Evolutionary conservation across 2,888 invertebrate genomes (phyloP).

Genomic region (Dione vanillae): DNA sequence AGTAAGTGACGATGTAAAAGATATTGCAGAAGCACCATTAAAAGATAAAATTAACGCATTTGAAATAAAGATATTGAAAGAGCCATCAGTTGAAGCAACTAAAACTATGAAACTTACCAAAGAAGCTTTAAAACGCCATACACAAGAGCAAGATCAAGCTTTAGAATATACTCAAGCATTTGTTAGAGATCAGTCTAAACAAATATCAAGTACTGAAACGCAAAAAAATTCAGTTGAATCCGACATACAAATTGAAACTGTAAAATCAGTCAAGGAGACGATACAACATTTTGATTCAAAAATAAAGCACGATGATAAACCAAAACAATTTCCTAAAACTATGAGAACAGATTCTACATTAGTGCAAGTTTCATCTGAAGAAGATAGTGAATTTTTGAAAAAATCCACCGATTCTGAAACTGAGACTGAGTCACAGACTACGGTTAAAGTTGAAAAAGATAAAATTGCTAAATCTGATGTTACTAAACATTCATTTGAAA

Average conservation of each 20-base stretch:
- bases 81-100: conserved; percentile 70
- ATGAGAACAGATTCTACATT: conserved; percentile 81
- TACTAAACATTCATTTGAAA: conserved; percentile 58
- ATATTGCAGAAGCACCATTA: conserved; percentile 78
- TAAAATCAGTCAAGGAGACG: conserved; percentile 78
- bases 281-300: conserved; percentile 77
- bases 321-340: conserved; percentile 69
- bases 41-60: conserved; percentile 78
- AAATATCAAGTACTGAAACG: conserved; percentile 66
- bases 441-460: conserved; percentile 73
- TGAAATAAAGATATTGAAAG: conserved; percentile 77
- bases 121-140: conserved; percentile 81
- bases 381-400: conserved; percentile 80
- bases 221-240: conserved; percentile 64
- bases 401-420: conserved; percentile 83
- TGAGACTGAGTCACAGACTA: conserved; percentile 82
- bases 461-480: conserved; percentile 60
- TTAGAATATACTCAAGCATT: conserved; percentile 82
- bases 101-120: conserved; percentile 79
- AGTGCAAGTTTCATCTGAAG: conserved; percentile 81
- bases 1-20: conserved; percentile 71
- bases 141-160: conserved; percentile 77
- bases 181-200: conserved; percentile 79
- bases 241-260: conserved; percentile 64
- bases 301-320: conserved; percentile 70